Base-by-base conservation (phyloP, 2,888 invertebrate species). In the Muschampia plurimacula region DNA sequence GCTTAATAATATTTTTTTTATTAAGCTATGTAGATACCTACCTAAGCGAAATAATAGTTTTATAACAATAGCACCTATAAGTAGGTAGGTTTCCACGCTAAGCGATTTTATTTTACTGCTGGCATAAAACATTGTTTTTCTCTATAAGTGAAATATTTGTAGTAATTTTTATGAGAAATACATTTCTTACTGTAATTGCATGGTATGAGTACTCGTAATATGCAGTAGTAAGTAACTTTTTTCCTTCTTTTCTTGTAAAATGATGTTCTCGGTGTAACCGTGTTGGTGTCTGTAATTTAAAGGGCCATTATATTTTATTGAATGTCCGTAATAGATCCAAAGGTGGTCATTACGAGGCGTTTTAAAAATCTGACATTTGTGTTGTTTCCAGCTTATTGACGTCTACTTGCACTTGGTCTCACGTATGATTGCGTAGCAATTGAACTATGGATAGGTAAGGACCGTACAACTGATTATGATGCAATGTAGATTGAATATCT, bases 311-410 rank as follows among this genome's bases (percentile, higher is more conserved):
- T 65, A 67, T 72, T 72, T 72, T 71, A 71, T 71, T 71, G 71
- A 46, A 49, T 57, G 36, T 60, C 68, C 57, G 69, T 74, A 77
- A 74, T 74, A 76, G 77, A 73, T 73, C 76, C 67, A 63, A 73
- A 70, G 64, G 71, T 46, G 41, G 74, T 75, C 44, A 77, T 77
- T 76, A 76, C 44, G 64, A 59, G 36, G 49, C 57, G 64, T 65
- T 71, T 66, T 67, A 71, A 70, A 64, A 74, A 72, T 72, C 74
- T 72, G 68, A 71, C 66, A 71, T 74, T 72, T 74, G 57, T 55
- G 57, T 60, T 74, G 41, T 69, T 72, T 65, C 62, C 32, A 69
- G 55, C 63, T 62, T 70, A 64, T 46, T 70, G 64, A 13, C 52
- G 2, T 28, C 28, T 22, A 10, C 15, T 8, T 4, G 15, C 36